Evolutionary conservation across 1,140 invertebrate species (phyloP), one percentile per base, ranked within the genome.

Genomic region (Monochamus saltuarius): DNA sequence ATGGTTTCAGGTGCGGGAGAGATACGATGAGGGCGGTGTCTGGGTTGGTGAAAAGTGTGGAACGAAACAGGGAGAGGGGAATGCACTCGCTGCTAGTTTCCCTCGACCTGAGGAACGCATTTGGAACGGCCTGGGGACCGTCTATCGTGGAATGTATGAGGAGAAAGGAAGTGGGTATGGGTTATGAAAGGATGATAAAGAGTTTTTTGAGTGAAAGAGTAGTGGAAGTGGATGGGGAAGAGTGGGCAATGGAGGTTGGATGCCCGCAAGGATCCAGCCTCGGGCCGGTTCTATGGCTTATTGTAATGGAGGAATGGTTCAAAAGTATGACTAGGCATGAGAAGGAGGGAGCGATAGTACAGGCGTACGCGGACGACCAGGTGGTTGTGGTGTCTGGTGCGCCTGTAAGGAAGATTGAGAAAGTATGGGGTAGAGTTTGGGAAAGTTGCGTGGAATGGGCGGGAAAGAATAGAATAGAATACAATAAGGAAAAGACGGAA

Each of bases 181-280:
- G 39, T 9, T 1, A 45, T 54, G 7, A 13, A 10, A 19, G 17
- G n/a, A 35, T 64, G 3, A 16, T 16, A 7, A n/a, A 11, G 16
- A 52, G 53, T 10, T 62, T 66, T 38, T 11, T 62, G 1, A 9
- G 17, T 1, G 29, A 64, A 17, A 53, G 56, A 29, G 45, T 45
- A 11, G 50, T 65, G 19, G 57, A 9, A 1, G 42, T 46, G 4
- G 59, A 59, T 38, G 39, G 10, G 11, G 38, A 65, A 11, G 58
- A 40, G 0, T 42, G 19, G 22, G 1, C 19, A 1, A 56, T 58
- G 10, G 19, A 50, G 7, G 57, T 45, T 38, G 70, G 70, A 4
- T 70, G 70, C 38, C 67, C 65, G 4, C 64, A 72, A 50, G 69
- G 69, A 0, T 61, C 50, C 8, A 53, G 64, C 13, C 52, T 70